Evolutionary conservation across 2,888 invertebrate species (phyloP), one percentile per base, ranked within the genome.

Genomic region (Auanema freiburgensis): DNA sequence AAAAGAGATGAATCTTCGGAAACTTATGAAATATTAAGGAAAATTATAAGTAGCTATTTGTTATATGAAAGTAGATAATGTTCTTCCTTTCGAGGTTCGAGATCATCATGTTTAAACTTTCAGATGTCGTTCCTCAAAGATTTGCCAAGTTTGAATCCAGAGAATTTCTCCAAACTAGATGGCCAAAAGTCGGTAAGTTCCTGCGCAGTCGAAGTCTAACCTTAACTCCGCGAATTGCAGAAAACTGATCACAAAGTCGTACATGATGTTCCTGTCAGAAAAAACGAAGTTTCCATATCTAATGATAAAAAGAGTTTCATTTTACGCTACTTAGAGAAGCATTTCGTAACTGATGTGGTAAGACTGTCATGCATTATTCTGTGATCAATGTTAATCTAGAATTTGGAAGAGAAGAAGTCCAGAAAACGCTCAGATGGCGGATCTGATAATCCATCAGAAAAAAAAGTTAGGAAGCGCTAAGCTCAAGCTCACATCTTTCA

Each of bases 1-100:
- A 46, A 46, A 46, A 16, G 46, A 46, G 46, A 46, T 46, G 46
- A 46, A 46, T 46, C 46, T 16, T 46, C 21, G 16, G 18, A 46
- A 46, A 21, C 16, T 46, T 46, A 16, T 46, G 46, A 46, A 46
- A 46, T 46, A 46, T 21, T 46, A 46, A 18, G 46, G 46, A 18
- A 46, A 18, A 46, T 18, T 46, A 16, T 18, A 46, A 46, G 16
- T 46, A 16, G 18, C 21, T 21, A 46, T 21, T 46, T 21, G 18
- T 18, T 18, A 46, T 46, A 16, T 46, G 46, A 46, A 46, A 46
- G 46, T 46, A 18, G 18, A 18, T 46, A 16, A 18, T 46, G 46
- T 46, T 46, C 46, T 46, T 46, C 46, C 21, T 21, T 46, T 46
- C 46, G 46, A 46, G 16, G 16, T 46, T 18, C 21, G 16, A 46